Evolutionary conservation across 2,888 invertebrate species (phyloP).

Genomic region (Sesamia inferens): DNA sequence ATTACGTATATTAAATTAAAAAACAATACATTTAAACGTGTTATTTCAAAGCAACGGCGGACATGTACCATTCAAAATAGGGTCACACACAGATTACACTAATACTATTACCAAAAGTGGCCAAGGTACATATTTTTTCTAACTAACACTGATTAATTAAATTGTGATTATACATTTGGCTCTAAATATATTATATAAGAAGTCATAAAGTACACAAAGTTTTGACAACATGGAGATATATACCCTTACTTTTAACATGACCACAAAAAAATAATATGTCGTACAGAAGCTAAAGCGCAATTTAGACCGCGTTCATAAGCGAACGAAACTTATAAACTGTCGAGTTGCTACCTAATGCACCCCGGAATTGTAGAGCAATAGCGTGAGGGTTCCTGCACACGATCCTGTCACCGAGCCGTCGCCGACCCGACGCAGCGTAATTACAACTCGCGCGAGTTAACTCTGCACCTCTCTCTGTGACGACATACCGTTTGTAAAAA

Average conservation of each 20-base stretch:
- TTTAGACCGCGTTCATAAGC: neutral
- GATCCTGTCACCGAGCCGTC: too few species aligned
- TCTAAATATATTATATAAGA: slow-evolving; percentile 36
- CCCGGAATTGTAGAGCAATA: neutral
- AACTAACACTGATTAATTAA: slow-evolving; percentile 21
- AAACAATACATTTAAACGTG: neutral
- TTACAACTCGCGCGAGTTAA: too few species aligned
- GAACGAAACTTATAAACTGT: neutral
- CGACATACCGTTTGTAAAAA: too few species aligned
- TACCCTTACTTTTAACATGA: slow-evolving; percentile 4
- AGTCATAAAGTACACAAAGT: slow-evolving; percentile 37
- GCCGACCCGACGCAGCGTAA: too few species aligned
- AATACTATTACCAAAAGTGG: slow-evolving; percentile 12
- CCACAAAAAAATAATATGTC: slow-evolving; percentile 5
- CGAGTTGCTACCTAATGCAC: neutral
- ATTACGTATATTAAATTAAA: neutral
- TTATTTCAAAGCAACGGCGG: neutral
- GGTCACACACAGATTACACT: slow-evolving; percentile 2
- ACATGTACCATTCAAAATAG: slow-evolving; percentile 17
- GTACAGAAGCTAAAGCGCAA: neutral
- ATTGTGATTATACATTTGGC: slow-evolving; percentile 27
- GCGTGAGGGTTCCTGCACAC: too few species aligned
- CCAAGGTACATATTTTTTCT: neutral
- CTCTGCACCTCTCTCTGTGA: too few species aligned
- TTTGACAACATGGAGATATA: slow-evolving; percentile 41